Evolutionary conservation across 2,888 invertebrate genomes (phyloP), one percentile per base, ranked within the genome.

Genomic region (Crioceris asparagi): DNA sequence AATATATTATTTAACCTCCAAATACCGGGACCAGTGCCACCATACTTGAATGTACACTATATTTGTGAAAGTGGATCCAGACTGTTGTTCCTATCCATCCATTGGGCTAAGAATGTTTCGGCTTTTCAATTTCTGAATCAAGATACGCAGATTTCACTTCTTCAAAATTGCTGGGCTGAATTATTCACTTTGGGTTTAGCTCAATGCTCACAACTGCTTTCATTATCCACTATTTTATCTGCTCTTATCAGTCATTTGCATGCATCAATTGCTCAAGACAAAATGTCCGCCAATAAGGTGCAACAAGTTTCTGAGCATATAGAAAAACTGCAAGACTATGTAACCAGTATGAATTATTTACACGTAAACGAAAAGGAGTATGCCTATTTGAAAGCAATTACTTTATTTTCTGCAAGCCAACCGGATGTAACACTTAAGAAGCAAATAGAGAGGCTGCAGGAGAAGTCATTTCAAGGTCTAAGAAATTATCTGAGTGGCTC

Each of bases 21-120:
- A 51, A 79, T 85, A 29, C 78, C 80, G 10, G 75, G 77, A 16
- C 78, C 87, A 4, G 81, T 87, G 51, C 86, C 91, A 10, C 75
- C 85, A n/a, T 88, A 86, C 66, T 74, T 93, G 52, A 90, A 92
- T 50, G 79, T 90, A 55, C 93, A 94, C 68, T 93, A 88, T 55
- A 86, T 90, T 34, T 96, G 93, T 67, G 96, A 97, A 69, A 88
- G 87, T 49, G 93, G 91, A 16, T 91, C 94, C 2, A 69, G 96
- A 32, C 73, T 97, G 36, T 73, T 97, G 38, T 92, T 93, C 57
- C 75, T 92, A 7, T 79, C 84, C 10, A 83, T 93, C 39, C 83
- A 93, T 56, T 96, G 94, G 91, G 77, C 88, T 34, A 74, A 83
- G 47, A 83, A 83, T 52, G 77, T 93, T 51, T 80, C 84, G 17